Evolutionary conservation across 2,797 vertebrate genomes (phyloP).

Genomic region (Propithecus deckenii): DNA sequence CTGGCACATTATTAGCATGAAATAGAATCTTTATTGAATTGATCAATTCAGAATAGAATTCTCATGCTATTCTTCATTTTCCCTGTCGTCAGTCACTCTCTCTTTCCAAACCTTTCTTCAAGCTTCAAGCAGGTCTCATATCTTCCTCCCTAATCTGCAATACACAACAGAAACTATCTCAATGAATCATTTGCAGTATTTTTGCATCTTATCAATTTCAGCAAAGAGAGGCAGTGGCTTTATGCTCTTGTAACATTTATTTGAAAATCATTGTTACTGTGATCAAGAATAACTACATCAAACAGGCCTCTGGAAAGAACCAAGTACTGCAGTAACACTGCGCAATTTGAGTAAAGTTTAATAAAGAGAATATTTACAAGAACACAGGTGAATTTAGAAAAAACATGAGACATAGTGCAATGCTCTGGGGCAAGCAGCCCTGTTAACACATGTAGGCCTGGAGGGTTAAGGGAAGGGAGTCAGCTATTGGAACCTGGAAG

Average conservation of each 20-base stretch:
- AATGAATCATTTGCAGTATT: neutral
- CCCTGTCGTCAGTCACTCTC: neutral
- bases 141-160: neutral
- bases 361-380: neutral
- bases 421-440: neutral
- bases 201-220: neutral
- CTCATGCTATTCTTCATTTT: neutral
- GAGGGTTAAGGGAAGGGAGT: neutral
- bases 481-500: neutral
- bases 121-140: neutral
- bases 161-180: neutral
- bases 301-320: neutral
- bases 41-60: neutral
- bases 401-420: neutral
- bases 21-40: neutral
- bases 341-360: neutral
- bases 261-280: neutral
- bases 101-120: neutral
- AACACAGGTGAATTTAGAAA: neutral
- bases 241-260: neutral
- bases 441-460: neutral
- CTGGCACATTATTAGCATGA: neutral
- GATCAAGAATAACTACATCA: neutral
- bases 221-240: neutral
- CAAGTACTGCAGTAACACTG: neutral